Base-by-base conservation (phyloP, 2,797 vertebrate genomes). In the Eulemur rubriventer region DNA sequence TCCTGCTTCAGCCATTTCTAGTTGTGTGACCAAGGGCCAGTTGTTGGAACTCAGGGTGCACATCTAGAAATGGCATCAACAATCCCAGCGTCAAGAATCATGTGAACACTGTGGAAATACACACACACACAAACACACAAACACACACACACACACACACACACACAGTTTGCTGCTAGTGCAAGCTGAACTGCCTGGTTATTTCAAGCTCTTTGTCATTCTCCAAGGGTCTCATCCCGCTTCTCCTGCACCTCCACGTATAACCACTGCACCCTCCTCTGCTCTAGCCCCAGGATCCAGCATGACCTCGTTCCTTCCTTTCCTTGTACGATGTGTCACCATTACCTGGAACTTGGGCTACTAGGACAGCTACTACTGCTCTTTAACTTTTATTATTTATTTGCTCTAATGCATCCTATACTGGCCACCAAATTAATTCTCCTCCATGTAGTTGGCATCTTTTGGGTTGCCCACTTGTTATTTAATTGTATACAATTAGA, bases 251-350 rank as follows among this genome's bases (percentile, higher is more conserved):
- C 41, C 26, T 55, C 3, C 6, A 6, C 24, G 5, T 20, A 3
- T 4, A 20, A 14, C 5, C 26, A 3, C 14, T 24, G 1, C 13
- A 41, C 4, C 38, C 30, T 46, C 11, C 26, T 59, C 4, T 0
- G 0, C 5, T 18, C 57, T 35, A 2, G 4, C 2, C 2, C 16
- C 50, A 33, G 11, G 6, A 4, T 28, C 18, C 7, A 11, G 4
- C 8, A 2, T 2, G 7, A 12, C 10, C 4, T 43, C 0, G 0
- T 0, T 14, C 5, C 3, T 63, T 38, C 22, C 6, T 33, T 13
- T 18, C 20, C 26, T 3, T 30, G 7, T 1, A 1, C 0, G 11
- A 5, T 1, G 8, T 11, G 0, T 61, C 7, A 0, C 1, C 43
- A 2, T 30, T 2, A 3, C 30, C 84, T 26, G n/a, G 41, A 41